Evolutionary conservation across 2,888 invertebrate species (phyloP), one percentile per base, ranked within the genome.

Genomic region (Epirrita christyi): DNA sequence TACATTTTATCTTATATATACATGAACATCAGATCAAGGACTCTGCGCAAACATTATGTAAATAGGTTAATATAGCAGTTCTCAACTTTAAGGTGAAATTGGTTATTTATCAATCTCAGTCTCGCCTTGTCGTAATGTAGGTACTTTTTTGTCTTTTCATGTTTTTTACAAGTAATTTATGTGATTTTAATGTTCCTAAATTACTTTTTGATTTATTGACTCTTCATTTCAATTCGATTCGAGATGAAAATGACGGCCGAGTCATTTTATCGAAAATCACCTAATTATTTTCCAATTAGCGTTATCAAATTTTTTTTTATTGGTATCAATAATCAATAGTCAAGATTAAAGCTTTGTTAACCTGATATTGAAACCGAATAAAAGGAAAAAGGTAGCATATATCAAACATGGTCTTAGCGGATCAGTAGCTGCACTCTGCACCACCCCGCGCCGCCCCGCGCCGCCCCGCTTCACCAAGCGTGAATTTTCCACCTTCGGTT

Each of bases 401-500:
- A 44, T 43, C 13, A 2, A 11, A 44, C 15, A 45, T 27, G 7
- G 21, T 28, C 4, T 40, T 48, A 3, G 34, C 34, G 51, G 13
- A 36, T 27, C 43, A 40, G 45, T 47, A 43, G 46, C 38, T 43
- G 51, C 46, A 32, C 41, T 9, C 28, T 10, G 3, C 34, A 10
- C 0, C 21, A 60, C 52, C 59, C 68, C 58, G 38, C 46, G 27
- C 49, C 38, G 29, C 44, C 55, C 58, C 52, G 46, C 55, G 47
- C 37, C 77, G 83, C 75, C 75, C 74, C 84, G 88, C 88, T 88
- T 76, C 76, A 77, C 83, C 72, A 80, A 87, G 89, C 91, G 78
- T 90, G 84, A 90, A 88, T 86, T 86, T 90, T 91, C 88, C 89
- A 90, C 89, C 83, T 88, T 90, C 83, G 86, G 83, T 88, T 91